A percentile compares a stretch with the other conserved stretches of the same genome.
These are phyloP conservation scores for Neosilurus hyrtlii DNA, from an alignment of 2,797 vertebrate genomes.

Conservation along the genomic window DNA sequence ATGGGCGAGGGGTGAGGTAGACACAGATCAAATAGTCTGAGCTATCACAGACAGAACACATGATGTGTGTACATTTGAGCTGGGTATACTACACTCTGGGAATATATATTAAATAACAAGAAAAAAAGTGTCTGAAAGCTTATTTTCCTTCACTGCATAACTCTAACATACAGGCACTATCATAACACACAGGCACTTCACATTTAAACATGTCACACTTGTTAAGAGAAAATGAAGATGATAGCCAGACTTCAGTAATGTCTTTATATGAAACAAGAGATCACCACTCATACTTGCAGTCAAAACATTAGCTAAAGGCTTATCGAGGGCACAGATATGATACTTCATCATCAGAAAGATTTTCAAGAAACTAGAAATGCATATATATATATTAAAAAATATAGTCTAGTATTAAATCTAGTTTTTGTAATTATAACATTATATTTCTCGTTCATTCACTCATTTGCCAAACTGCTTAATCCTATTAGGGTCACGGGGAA, in stretches of 20 bases:
- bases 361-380: not conserved
- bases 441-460: no score
- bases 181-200: not conserved
- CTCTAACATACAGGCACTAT: not conserved
- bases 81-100: no score
- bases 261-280: not conserved
- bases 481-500: no score
- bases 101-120: no score
- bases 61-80: no score
- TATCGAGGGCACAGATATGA: not conserved
- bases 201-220: not conserved
- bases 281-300: not conserved
- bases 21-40: no score
- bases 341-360: not conserved
- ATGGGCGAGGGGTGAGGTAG: no score
- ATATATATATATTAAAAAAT: not conserved
- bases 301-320: not conserved
- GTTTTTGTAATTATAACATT: no score
- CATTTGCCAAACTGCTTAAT: no score
- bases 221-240: not conserved
- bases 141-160: not conserved
- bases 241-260: not conserved
- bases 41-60: no score
- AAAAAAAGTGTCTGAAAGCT: not conserved
- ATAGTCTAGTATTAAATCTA: no score